These are phyloP conservation scores for Seriola quinqueradiata DNA, from an alignment of 2,113 vertebrate species.

Conservation along the genomic window DNA sequence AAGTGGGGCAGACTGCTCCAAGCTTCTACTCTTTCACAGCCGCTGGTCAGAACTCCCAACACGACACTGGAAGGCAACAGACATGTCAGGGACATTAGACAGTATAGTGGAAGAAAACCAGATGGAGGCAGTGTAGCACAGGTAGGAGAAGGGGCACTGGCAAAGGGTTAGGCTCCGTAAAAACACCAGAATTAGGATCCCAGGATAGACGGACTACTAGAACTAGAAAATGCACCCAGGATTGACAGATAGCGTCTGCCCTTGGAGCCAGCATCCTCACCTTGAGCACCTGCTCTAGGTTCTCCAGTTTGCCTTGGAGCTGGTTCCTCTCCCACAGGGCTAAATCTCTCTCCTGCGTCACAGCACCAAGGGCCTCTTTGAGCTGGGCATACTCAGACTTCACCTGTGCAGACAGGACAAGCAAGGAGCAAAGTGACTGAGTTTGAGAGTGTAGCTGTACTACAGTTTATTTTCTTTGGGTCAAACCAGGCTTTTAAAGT, in stretches of 20 bases:
- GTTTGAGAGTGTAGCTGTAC: not conserved
- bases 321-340: slow-evolving; percentile 90
- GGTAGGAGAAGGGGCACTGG: slow-evolving; percentile 37
- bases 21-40: slow-evolving; percentile 79
- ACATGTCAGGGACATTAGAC: slow-evolving; percentile 79
- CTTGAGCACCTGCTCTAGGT: slow-evolving; percentile 99
- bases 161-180: slow-evolving; percentile 45
- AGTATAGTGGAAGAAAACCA: slow-evolving; percentile 57
- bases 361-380: slow-evolving; percentile 84
- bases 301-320: slow-evolving; percentile 99
- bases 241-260: not conserved
- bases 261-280: slow-evolving; percentile 79
- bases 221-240: slow-evolving; percentile 33
- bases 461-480: not conserved
- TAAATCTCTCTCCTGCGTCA: slow-evolving; percentile 91
- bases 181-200: slow-evolving; percentile 47
- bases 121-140: slow-evolving; percentile 62
- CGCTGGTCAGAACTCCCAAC: slow-evolving; percentile 77
- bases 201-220: slow-evolving; percentile 17
- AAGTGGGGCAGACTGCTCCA: slow-evolving; percentile 69
- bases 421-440: slow-evolving; percentile 25
- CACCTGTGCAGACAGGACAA: slow-evolving; percentile 84
- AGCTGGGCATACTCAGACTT: slow-evolving; percentile 90
- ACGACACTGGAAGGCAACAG: slow-evolving; percentile 82
- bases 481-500: not conserved